Evolutionary conservation across 2,797 vertebrate species (phyloP).

Genomic region (Myoxocephalus aenaeus): DNA sequence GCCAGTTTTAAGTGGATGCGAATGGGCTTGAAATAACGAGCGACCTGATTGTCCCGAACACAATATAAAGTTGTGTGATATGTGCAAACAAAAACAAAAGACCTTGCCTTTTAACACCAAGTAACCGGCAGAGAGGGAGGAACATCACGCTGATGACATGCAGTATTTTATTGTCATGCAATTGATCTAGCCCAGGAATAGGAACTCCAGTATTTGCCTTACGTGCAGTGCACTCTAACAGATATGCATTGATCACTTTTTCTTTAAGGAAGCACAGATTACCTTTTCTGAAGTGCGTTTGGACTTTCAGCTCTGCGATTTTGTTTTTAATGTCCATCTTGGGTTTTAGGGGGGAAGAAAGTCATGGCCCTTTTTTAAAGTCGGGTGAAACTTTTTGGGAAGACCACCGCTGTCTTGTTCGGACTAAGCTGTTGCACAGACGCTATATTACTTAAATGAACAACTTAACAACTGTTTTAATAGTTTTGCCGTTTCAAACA

Average conservation of each 20-base stretch:
- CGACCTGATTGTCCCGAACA: neutral
- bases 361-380: neutral
- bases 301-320: conserved; percentile 1
- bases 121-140: neutral
- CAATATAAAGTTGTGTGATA: neutral
- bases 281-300: neutral
- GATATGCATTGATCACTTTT: neutral
- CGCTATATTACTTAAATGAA: neutral
- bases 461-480: conserved; percentile 13
- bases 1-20: neutral
- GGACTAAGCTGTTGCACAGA: conserved; percentile 9
- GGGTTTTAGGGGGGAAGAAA: neutral
- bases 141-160: neutral
- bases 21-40: neutral
- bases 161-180: neutral
- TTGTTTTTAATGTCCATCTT: neutral
- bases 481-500: neutral
- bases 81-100: neutral
- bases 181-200: neutral
- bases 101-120: neutral
- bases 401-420: neutral
- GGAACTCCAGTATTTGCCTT: neutral
- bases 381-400: neutral
- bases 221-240: neutral
- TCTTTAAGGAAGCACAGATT: neutral